Evolutionary conservation across 2,113 vertebrate species (phyloP).

Genomic region (Pseudorectes ferrugineus): DNA sequence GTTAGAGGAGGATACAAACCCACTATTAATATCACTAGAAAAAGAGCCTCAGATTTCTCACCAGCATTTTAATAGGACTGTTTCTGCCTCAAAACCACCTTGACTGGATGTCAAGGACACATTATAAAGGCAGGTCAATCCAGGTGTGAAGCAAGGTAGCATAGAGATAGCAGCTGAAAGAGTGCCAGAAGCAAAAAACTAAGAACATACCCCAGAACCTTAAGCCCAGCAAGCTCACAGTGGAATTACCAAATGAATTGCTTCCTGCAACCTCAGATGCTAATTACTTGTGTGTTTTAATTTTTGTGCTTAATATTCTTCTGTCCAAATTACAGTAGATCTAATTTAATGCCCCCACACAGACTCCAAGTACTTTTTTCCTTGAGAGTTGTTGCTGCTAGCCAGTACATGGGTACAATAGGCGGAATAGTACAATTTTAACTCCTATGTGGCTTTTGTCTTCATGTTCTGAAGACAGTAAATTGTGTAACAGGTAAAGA

Average conservation of each 20-base stretch:
- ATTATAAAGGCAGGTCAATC: background rate
- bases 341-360: background rate
- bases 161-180: background rate
- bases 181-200: background rate
- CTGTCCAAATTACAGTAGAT: background rate
- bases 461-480: background rate
- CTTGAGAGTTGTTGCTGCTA: background rate
- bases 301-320: background rate
- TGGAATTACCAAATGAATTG: background rate
- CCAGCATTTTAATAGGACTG: background rate
- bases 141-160: background rate
- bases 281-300: constrained; percentile 9
- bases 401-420: background rate
- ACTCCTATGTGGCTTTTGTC: background rate
- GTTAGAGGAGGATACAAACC: background rate
- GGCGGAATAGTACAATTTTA: background rate
- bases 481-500: background rate
- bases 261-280: background rate
- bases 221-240: background rate
- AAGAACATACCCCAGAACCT: background rate
- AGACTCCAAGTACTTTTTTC: background rate
- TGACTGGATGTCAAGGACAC: background rate
- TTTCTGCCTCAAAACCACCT: background rate
- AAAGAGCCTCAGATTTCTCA: background rate
- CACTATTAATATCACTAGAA: background rate